A percentile compares a stretch with the other conserved stretches of the same genome.
These are phyloP conservation scores for Cryptocephalus primarius DNA, from an alignment of 2,888 invertebrate genomes.

Conservation along the genomic window DNA sequence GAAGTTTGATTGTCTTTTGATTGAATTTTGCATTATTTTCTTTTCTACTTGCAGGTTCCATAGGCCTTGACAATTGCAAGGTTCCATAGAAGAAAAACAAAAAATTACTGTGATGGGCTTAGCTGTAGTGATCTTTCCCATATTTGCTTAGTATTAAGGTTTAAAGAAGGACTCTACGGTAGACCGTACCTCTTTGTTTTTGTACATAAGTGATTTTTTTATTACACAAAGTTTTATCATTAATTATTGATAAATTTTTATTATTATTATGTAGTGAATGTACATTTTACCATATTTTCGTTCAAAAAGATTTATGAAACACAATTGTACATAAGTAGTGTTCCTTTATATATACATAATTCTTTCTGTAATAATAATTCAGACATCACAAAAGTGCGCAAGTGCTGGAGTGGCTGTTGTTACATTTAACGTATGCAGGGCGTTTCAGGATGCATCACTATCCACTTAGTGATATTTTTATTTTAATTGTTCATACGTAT, in stretches of 20 bases:
- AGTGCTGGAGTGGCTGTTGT: no score
- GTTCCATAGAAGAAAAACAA: constrained; percentile 39
- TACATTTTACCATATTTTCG: constrained; percentile 1
- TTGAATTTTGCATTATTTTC: constrained; percentile 13
- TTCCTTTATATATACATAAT: not conserved
- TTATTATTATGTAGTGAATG: constrained; percentile 1
- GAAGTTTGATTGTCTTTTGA: no score
- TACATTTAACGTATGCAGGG: no score
- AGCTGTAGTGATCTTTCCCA: constrained; percentile 36
- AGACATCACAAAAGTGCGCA: not conserved
- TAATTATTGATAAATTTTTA: constrained; percentile 1
- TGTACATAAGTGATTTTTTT: constrained; percentile 38
- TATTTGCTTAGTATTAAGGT: constrained; percentile 27
- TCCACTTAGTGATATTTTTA: no score
- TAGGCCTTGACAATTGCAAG: constrained; percentile 68
- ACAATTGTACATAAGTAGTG: no score
- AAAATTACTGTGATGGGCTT: constrained; percentile 40
- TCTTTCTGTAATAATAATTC: not conserved
- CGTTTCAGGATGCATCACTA: no score
- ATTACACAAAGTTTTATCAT: constrained; percentile 26
- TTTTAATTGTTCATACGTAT: no score
- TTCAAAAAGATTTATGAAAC: no score
- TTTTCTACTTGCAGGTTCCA: constrained; percentile 49
- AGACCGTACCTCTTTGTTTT: constrained; percentile 23
- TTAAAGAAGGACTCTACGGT: constrained; percentile 6